phyloP scores from a whole-genome alignment of 2,113 vertebrate genomes.

The Symphodus melops region DNA sequence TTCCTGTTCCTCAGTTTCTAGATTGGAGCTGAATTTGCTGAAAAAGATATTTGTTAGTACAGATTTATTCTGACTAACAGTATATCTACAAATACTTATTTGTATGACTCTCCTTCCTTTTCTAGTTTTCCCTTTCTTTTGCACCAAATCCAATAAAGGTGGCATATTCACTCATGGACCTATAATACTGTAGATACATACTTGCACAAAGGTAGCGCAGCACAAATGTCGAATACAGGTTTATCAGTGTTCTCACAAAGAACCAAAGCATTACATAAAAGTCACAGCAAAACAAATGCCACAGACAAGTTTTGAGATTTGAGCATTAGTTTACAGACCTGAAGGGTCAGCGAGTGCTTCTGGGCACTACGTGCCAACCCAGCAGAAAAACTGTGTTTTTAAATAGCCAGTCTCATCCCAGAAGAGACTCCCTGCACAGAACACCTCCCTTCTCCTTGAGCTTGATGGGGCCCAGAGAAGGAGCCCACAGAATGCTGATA shows the following conservation, averaged over 20 bases:
- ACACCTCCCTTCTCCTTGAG: conserved; percentile 67
- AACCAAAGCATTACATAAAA: not conserved
- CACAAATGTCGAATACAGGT: not conserved
- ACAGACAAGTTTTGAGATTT: conserved; percentile 18
- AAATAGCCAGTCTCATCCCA: conserved; percentile 55
- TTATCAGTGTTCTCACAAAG: not conserved
- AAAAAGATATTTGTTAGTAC: not conserved
- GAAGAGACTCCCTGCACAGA: conserved; percentile 51
- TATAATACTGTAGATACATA: no score
- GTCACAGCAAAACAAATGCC: conserved; percentile 6
- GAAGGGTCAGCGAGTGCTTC: conserved; percentile 31
- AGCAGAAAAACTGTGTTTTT: conserved; percentile 54
- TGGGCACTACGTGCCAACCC: conserved; percentile 21
- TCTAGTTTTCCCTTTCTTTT: no score
- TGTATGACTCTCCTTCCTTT: no score
- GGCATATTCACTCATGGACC: no score
- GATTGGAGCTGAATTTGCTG: conserved; percentile 1
- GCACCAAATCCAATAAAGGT: no score
- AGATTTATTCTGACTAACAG: no score
- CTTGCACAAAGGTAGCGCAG: no score
- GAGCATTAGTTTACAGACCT: conserved; percentile 39
- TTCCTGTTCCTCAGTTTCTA: conserved; percentile 39
- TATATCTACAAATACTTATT: no score
- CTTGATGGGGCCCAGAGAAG: conserved; percentile 62
- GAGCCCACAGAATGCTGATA: conserved; percentile 79